Base-by-base conservation (phyloP, 2,113 vertebrate genomes). In the Callospermophilus lateralis region DNA sequence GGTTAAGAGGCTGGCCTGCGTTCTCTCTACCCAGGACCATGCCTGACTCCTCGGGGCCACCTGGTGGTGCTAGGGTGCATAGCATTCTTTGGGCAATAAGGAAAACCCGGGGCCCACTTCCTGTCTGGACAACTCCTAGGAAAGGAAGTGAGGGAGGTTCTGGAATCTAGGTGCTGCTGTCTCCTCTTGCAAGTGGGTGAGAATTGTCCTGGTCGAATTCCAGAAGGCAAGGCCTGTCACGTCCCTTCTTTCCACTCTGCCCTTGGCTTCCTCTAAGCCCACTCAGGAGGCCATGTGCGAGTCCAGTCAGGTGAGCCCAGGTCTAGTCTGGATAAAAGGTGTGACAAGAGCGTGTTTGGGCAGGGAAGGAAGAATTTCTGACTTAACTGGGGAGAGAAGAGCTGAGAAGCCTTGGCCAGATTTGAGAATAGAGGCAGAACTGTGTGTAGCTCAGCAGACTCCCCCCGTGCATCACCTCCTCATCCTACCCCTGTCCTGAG, bases 41-140 rank as follows among this genome's bases (percentile, higher is more conserved):
- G 90, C 53, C 83, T 93, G 95, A 67, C 20, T 96, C 81, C 81
- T 32, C 22, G 58, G 74, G 39, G 95, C 91, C 93, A 94, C 79
- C 89, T 91, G 76, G 95, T 96, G 92, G 96, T 91, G 8, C 4
- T 11, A 84, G 42, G 30, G 53, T 76, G 88, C 26, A 93, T 89
- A 37, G 80, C 87, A 96, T 4, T 37, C 74, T 84, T 34, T 95
- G 94, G 83, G 89, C 55, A 30, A 8, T 28, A 88, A 58, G 45
- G 42, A 63, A 80, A 42, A 16, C 13, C 34, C 8, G 4, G n/a
- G 45, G 22, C 16, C 8, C 6, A 63, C 30, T 85, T 93, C 28
- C 70, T 22, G 32, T 73, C 80, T n/a, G 2, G 24, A 20, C 28
- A 63, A 86, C 9, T 65, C 42, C 51, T 68, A 39, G 45, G 51